phyloP scores from a whole-genome alignment of 2,888 invertebrate genomes.

The Hydriomena furcata region DNA sequence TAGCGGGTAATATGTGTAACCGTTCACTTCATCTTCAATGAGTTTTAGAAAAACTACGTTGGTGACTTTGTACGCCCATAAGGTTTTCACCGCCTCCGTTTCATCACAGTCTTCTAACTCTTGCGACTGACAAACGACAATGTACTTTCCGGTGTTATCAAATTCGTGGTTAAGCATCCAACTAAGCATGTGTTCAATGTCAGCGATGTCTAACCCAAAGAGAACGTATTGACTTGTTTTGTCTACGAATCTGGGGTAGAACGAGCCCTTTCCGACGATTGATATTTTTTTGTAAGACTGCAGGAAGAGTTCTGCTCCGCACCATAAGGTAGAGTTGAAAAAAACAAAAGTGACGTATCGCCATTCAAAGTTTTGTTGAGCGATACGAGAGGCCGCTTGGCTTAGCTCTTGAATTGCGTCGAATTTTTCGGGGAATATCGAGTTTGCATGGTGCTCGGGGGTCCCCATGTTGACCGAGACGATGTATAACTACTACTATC shows the following conservation, averaged over 20 bases:
- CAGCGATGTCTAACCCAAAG: slow-evolving; percentile 48
- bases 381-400: slow-evolving; percentile 55
- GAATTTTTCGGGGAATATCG: slow-evolving; percentile 18
- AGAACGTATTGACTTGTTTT: slow-evolving; percentile 55
- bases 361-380: slow-evolving; percentile 60
- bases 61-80: slow-evolving; percentile 61
- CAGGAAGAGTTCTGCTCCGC: slow-evolving; percentile 54
- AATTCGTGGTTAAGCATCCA: slow-evolving; percentile 50
- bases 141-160: slow-evolving; percentile 61
- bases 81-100: slow-evolving; percentile 44
- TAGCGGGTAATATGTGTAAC: slow-evolving; percentile 55
- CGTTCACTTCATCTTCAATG: slow-evolving; percentile 35
- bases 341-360: slow-evolving; percentile 57
- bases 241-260: slow-evolving; percentile 39
- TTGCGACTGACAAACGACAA: slow-evolving; percentile 59
- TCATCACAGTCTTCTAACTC: slow-evolving; percentile 53
- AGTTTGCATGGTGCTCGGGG: slow-evolving; percentile 23
- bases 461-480: slow-evolving; percentile 21
- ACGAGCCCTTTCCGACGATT: slow-evolving; percentile 46
- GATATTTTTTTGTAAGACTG: slow-evolving; percentile 51
- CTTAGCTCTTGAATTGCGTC: slow-evolving; percentile 42
- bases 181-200: slow-evolving; percentile 46
- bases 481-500: background rate
- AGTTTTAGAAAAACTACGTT: slow-evolving; percentile 59
- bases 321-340: slow-evolving; percentile 52